A percentile compares a stretch with the other conserved stretches of the same genome.
These are phyloP conservation scores for Tricholauxania praeusta DNA, from an alignment of 2,888 invertebrate genomes.

Conservation along the genomic window DNA sequence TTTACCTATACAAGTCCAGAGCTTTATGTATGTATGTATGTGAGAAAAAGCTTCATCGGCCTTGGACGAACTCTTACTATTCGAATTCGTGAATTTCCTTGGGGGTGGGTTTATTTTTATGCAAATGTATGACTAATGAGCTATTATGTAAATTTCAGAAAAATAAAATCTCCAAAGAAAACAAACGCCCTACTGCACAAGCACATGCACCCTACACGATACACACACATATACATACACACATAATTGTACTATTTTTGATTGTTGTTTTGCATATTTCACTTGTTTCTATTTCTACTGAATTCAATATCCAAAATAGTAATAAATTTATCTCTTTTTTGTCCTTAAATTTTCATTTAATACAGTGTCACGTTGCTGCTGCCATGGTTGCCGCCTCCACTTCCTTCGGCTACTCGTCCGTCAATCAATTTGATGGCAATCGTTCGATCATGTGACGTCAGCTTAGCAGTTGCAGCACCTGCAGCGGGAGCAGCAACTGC, in stretches of 20 bases:
- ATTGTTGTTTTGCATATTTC: neutral
- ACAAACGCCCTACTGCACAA: neutral
- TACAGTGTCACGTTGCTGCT: slow-evolving; percentile 67
- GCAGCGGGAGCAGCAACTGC: slow-evolving; percentile 67
- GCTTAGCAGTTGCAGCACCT: slow-evolving; percentile 68
- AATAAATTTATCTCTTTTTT: neutral
- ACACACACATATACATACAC: slow-evolving; percentile 30
- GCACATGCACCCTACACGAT: slow-evolving; percentile 20
- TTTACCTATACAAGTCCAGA: too few species aligned
- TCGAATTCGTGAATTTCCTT: too few species aligned
- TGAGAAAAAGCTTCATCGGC: too few species aligned
- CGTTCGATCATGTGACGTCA: slow-evolving; percentile 68
- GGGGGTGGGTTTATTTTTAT: too few species aligned
- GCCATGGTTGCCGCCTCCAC: slow-evolving; percentile 68
- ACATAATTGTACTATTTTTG: slow-evolving; percentile 22
- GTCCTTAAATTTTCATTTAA: slow-evolving; percentile 22
- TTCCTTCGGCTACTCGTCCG: slow-evolving; percentile 67
- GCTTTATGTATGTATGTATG: too few species aligned
- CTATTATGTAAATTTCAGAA: too few species aligned
- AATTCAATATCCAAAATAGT: too few species aligned
- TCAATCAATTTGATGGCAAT: slow-evolving; percentile 66
- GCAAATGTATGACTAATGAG: too few species aligned
- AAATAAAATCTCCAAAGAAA: too few species aligned
- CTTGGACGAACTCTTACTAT: too few species aligned
- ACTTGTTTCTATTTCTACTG: slow-evolving; percentile 1